Evolutionary conservation across 1,140 invertebrate species (phyloP), one percentile per base, ranked within the genome.

Genomic region (Eumaeus atala): DNA sequence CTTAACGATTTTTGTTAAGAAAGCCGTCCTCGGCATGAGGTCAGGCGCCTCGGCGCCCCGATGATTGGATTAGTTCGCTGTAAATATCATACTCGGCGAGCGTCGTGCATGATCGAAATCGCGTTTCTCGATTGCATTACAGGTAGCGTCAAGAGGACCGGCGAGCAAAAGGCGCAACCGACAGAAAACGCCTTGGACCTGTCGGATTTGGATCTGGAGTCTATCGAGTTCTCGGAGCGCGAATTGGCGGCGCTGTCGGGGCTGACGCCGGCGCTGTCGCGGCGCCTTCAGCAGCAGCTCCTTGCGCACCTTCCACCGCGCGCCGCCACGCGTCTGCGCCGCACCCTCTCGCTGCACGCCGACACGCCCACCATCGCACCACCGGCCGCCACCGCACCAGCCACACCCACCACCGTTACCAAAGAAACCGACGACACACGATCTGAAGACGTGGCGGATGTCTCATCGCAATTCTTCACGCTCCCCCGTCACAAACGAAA

Each of bases 161-260:
- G 69, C 66, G 77, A 72, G 64, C 65, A 70, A 51, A 66, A 62
- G 54, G 60, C 66, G 63, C 58, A 51, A 59, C 57, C 64, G 52
- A 72, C 56, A 53, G 64, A 64, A 50, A 71, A 79, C 48, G 80
- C 87, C 62, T 74, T 92, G 60, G 91, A 92, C 77, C 83, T 91
- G 72, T 90, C 90, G 37, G 90, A 92, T 67, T 78, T 92, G 61
- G 90, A 92, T 78, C 71, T 92, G 56, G 91, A 90, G 66, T 88
- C 90, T 59, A 87, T 92, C 61, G 87, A 90, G 73, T 84, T 92
- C 18, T 91, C 90, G 59, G 91, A 92, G 76, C 88, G 90, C 67
- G 91, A 92, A 81, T 84, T 91, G 62, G 87, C 89, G 62, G 91
- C 91, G 55, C 75, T 92, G 66, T 91, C 90, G 6, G 91, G 90